Conservation (phyloP, 2,113 vertebrate genomes). For the Ammodramus savannarum region DNA sequence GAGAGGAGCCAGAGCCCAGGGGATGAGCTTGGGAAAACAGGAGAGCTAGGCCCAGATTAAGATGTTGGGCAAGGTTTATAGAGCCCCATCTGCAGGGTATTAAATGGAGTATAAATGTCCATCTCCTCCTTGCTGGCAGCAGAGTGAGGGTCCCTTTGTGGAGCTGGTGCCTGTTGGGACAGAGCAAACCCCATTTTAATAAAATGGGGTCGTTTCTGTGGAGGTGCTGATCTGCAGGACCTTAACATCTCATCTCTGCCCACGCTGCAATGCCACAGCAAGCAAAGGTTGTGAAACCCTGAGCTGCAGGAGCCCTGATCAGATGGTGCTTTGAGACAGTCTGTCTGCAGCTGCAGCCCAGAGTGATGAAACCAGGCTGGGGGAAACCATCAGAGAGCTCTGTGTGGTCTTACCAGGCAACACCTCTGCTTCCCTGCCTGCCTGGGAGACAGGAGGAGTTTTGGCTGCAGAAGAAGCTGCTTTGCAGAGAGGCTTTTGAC, state of each 20-base stretch:
- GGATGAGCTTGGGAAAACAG: background rate
- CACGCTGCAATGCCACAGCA: background rate
- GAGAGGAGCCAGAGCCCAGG: background rate
- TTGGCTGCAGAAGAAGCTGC: background rate
- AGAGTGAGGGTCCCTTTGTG: background rate
- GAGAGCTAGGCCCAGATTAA: background rate
- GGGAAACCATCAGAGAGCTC: background rate
- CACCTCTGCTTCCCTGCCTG: background rate
- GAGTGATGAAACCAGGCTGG: accelerated
- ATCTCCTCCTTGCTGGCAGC: background rate
- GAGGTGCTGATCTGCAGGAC: background rate
- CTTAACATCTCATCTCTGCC: background rate
- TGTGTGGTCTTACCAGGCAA: background rate
- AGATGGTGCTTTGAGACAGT: background rate
- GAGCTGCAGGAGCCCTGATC: background rate
- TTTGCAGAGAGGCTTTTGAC: background rate
- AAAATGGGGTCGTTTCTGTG: accelerated
- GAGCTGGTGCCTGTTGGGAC: background rate
- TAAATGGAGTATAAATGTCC: background rate
- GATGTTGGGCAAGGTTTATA: background rate
- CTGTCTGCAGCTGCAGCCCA: constrained; percentile 16
- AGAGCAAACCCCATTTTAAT: background rate
- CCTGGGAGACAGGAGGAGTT: background rate
- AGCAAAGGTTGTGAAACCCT: background rate
- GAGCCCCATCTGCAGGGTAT: background rate